Conservation (phyloP, 2,113 vertebrate species). For the Tachuris rubrigastra region DNA sequence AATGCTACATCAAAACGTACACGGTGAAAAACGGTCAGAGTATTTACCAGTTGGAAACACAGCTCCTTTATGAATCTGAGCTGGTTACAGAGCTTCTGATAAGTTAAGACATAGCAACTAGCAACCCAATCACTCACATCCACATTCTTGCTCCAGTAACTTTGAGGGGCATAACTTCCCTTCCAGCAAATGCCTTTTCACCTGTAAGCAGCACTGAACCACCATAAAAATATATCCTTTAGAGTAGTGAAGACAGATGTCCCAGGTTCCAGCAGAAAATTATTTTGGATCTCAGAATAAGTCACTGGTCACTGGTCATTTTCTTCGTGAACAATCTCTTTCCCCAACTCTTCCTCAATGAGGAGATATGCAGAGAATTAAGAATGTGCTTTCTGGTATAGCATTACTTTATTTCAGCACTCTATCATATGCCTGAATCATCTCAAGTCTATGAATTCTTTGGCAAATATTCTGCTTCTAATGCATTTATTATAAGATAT, state of each 20-base stretch:
- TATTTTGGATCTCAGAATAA: background rate
- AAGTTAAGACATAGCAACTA: background rate
- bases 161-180: background rate
- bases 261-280: background rate
- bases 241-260: background rate
- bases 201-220: background rate
- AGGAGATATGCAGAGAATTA: background rate
- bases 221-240: background rate
- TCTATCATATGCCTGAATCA: background rate
- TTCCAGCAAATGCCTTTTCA: background rate
- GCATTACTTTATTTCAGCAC: background rate
- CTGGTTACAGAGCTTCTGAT: background rate
- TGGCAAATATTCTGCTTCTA: background rate
- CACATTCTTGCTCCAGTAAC: background rate
- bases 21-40: accelerated
- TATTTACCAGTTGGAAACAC: background rate
- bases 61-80: background rate
- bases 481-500: background rate
- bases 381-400: background rate
- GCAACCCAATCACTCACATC: background rate
- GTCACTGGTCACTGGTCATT: background rate
- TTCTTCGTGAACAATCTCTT: background rate
- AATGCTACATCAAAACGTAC: background rate
- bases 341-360: background rate
- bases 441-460: background rate